Evolutionary conservation across 2,797 vertebrate genomes (phyloP), one percentile per base, ranked within the genome.

Genomic region (Garrulus glandarius): DNA sequence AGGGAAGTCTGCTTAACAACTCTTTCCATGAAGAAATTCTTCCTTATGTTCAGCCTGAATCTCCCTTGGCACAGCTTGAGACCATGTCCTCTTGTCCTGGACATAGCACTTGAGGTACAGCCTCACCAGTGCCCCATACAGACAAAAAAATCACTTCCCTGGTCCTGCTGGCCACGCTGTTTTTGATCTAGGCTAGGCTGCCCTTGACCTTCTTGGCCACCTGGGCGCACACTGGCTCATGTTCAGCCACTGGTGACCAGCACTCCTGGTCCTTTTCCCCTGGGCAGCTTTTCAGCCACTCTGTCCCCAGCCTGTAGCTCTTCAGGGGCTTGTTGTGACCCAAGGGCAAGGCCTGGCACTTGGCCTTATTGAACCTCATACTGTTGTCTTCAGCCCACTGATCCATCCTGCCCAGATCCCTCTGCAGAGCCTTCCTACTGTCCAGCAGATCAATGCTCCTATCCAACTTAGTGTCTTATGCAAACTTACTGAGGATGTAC

Each of bases 161-260:
- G 15, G 13, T 57, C 37, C 27, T 44, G 37, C 43, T 71, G 59
- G 20, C 23, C 16, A 10, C n/a, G 7, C 20, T 21, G 4, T 37
- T 79, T 6, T 26, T 72, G 36, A 23, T 10, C 6, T n/a, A 59
- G 9, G 24, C n/a, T 37, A 29, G 16, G 29, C 44, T 65, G 11
- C 2, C 44, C 4, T 15, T 12, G 7, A 44, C 11, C 15, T 29
- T 39, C 44, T 57, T 52, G 76, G 37, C 9, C 44, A 65, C 29
- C 44, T 65, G 37, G 37, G 13, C 29, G 57, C 13, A 12, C 0
- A 0, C 23, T 64, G 59, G 32, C 4, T 43, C 16, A 29, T 0
- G 7, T 57, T 59, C 9, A 26, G 2, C 16, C 22, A 13, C 59
- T 57, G 5, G 18, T 4, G 22, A 26, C 13, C 37, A 57, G 8